Conservation (phyloP, 2,797 vertebrate species). For the Aratinga solstitialis region DNA sequence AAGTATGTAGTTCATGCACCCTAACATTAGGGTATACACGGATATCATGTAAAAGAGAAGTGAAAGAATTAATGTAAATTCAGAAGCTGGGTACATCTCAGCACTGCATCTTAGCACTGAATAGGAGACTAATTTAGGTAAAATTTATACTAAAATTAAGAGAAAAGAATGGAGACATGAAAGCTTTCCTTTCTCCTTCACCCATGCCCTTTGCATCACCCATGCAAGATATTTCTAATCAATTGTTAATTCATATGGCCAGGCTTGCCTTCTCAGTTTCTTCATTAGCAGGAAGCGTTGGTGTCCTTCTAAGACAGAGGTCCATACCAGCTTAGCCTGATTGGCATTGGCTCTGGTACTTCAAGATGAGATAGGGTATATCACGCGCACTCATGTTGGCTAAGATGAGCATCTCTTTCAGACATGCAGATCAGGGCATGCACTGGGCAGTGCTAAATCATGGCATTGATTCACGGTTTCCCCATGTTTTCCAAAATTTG, state of each 20-base stretch:
- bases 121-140: not conserved
- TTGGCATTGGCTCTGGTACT: not conserved
- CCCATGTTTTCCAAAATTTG: not conserved
- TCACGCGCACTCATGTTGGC: accelerated
- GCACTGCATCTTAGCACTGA: not conserved
- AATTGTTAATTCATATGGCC: not conserved
- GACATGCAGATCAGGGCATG: not conserved
- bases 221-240: not conserved
- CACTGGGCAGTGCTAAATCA: not conserved
- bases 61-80: not conserved
- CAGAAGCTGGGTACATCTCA: not conserved
- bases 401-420: not conserved
- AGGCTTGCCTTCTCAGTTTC: not conserved
- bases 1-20: not conserved
- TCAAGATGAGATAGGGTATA: not conserved
- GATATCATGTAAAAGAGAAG: not conserved
- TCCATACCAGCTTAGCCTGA: not conserved
- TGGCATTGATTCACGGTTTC: not conserved
- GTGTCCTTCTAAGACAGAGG: not conserved
- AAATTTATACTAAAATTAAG: not conserved
- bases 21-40: not conserved
- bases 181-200: not conserved
- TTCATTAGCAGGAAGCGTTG: not conserved
- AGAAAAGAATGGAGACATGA: not conserved
- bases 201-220: not conserved